Evolutionary conservation across 2,113 vertebrate genomes (phyloP), one percentile per base, ranked within the genome.

Genomic region (Anser brachyrhynchus): DNA sequence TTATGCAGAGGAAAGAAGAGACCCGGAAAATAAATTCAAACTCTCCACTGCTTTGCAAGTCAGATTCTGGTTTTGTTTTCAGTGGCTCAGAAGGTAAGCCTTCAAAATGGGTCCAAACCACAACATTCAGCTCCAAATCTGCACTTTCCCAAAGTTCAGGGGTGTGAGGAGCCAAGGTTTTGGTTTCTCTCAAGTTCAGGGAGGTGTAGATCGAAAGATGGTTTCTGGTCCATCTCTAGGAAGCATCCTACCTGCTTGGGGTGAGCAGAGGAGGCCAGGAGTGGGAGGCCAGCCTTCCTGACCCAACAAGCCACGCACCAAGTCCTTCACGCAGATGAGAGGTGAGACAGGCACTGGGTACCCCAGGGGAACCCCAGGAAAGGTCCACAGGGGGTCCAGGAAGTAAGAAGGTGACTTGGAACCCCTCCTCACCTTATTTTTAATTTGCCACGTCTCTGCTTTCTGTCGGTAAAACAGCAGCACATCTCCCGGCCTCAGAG

Each of bases 281-380:
- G 23, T 25, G 17, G 13, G 46, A 39, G 18, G 69, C n/a, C 28
- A 29, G 28, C 64, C 43, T 66, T 66, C 4, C 69, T 28, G 31
- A 84, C 31, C 51, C 49, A 20, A 0, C 0, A 18, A 71, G 11
- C 23, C 4, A 39, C 2, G 1, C 2, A 1, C 14, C 37, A 44
- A 81, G 44, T 65, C 4, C 31, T 29, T 39, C 17, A 5, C 0
- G 1, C 3, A 65, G 12, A 10, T 23, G 25, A 64, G n/a, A 54
- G 31, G 19, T 0, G 8, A n/a, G 37, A 26, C 28, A 29, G 21
- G 1, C 9, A n/a, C 3, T 31, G 20, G 20, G 13, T 19, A 19
- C 3, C 21, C 4, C 22, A 20, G 33, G 12, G 5, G 23, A 54
- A 39, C 9, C 12, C 43, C 44, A 80, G 31, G 22, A 69, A 49